Evolutionary conservation across 1,140 invertebrate species (phyloP).

Genomic region (Aphelinus atriplicis): DNA sequence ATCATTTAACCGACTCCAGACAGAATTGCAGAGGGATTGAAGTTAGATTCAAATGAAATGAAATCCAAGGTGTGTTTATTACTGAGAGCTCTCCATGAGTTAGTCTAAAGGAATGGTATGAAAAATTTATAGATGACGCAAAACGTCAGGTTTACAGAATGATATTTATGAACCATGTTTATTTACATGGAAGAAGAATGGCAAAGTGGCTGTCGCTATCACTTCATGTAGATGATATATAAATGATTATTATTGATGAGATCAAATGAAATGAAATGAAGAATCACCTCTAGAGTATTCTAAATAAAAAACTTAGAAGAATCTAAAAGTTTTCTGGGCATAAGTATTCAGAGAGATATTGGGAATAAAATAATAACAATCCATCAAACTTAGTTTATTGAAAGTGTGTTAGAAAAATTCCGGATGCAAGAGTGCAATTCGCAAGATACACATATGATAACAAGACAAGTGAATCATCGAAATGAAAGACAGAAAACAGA

Average conservation of each 20-base stretch:
- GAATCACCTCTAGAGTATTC: background rate
- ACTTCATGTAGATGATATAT: slow-evolving; percentile 1
- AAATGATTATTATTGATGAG: background rate
- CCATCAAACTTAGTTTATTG: background rate
- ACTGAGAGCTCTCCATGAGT: background rate
- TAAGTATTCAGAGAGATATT: background rate
- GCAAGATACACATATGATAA: background rate
- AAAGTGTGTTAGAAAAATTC: background rate
- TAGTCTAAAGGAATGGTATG: background rate
- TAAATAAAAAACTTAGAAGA: background rate
- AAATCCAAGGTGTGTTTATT: background rate
- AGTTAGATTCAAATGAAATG: background rate
- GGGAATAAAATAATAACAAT: background rate
- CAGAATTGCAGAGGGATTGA: slow-evolving; percentile 46
- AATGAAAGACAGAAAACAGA: background rate
- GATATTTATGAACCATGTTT: background rate
- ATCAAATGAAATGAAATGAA: background rate
- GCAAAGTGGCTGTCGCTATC: background rate
- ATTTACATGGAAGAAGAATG: background rate
- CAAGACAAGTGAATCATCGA: background rate
- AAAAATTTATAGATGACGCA: background rate
- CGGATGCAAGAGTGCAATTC: background rate
- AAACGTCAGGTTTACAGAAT: background rate
- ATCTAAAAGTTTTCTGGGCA: slow-evolving; percentile 7
- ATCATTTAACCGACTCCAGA: too few species aligned